Conservation (phyloP, 1,140 invertebrate species). For the Drosophila sp. region DNA sequence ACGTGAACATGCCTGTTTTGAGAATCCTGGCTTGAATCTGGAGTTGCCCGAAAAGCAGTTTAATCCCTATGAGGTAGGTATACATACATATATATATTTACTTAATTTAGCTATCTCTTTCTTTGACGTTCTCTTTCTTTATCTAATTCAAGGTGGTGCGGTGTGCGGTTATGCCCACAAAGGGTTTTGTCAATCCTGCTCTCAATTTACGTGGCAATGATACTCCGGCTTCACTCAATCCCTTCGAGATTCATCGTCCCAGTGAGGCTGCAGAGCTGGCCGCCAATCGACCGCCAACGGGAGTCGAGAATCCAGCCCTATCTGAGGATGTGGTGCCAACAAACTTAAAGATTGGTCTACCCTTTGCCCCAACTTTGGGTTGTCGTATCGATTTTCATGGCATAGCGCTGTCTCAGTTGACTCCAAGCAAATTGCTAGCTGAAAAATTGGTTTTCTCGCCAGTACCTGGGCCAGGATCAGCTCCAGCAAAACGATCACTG, state of each 20-base stretch:
- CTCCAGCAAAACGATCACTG: slow-evolving; percentile 57
- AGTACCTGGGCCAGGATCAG: slow-evolving; percentile 18
- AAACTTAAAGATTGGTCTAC: slow-evolving; percentile 66
- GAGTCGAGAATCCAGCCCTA: slow-evolving; percentile 65
- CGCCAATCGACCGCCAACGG: slow-evolving; percentile 31
- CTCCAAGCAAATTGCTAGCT: slow-evolving; percentile 74
- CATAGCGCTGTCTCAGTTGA: slow-evolving; percentile 66
- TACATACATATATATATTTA: too few relatives aligned
- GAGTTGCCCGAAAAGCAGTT: slow-evolving; percentile 78
- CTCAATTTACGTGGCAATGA: slow-evolving; percentile 73
- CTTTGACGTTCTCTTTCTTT: neutral
- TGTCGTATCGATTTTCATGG: slow-evolving; percentile 80
- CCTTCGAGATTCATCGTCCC: slow-evolving; percentile 74
- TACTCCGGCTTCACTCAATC: slow-evolving; percentile 63
- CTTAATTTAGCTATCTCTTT: too few relatives aligned
- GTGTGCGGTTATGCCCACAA: slow-evolving; percentile 39
- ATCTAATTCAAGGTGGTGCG: slow-evolving; percentile 59
- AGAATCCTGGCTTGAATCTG: slow-evolving; percentile 79
- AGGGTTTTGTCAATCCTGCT: slow-evolving; percentile 75
- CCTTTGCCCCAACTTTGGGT: slow-evolving; percentile 74
- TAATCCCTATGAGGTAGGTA: slow-evolving; percentile 77
- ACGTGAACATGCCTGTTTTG: slow-evolving; percentile 72
- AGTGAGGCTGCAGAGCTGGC: slow-evolving; percentile 44
- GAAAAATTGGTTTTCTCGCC: slow-evolving; percentile 79
- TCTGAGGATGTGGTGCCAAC: slow-evolving; percentile 45